Base-by-base conservation (phyloP, 2,888 invertebrate species). In the Neocrepidodera transversa region DNA sequence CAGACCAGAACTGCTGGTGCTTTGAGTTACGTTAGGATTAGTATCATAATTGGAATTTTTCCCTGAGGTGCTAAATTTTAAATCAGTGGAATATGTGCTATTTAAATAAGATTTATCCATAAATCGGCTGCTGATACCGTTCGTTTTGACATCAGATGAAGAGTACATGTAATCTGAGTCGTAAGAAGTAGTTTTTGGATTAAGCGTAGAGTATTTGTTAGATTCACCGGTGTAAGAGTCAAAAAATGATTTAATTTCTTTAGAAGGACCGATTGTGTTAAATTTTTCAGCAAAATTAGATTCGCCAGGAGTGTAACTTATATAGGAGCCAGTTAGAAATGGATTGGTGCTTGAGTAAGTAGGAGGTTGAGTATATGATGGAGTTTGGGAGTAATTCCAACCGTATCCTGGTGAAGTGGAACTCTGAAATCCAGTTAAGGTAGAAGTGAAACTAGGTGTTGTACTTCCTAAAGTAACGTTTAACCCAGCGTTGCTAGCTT, bases 401-500 rank as follows among this genome's bases (percentile, higher is more conserved):
- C 56, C 51, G 38, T 63, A 63, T 28, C 58, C 28, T 5, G 45
- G 17, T 1, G 56, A 45, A 6, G 60, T 53, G 17, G 49, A 26
- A 20, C 74, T 75, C 59, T 78, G 78, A 23, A 78, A 61, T 32
- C 75, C 73, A 3, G 77, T 71, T 18, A 79, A 68, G 1, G 78
- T 74, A 16, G 78, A 74, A 58, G 43, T 35, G 58, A 78, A 78
- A 5, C 77, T 75, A 26, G 78, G 74, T 1, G 79, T 76, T 2
- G 78, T 74, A 1, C 77, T 81, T 73, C 84, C 84, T 65, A 86
- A 77, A 23, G 86, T 86, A 55, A 86, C 86, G 47, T 86, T 86
- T 59, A 86, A 76, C 11, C 86, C 86, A 8, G 86, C 86, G 8
- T 85, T 86, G 40, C 84, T 86, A 60, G 84, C 85, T 49, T 79